These are phyloP conservation scores for Oncorhynchus kisutch DNA, from an alignment of 2,113 vertebrate genomes.

Conservation along the genomic window DNA sequence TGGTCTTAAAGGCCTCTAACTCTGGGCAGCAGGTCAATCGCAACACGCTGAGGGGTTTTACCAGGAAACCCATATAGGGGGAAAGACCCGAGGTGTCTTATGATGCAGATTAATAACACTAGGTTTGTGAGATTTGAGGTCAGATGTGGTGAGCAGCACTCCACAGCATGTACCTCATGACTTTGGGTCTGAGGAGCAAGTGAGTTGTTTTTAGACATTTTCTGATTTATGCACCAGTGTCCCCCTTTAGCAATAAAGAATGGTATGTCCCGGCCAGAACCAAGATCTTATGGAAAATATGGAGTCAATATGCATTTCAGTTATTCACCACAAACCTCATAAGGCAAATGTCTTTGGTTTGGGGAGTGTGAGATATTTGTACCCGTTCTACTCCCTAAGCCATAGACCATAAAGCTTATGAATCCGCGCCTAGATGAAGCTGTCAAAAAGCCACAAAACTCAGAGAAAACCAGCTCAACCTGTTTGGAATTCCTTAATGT, in stretches of 20 bases:
- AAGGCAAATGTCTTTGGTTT: neutral
- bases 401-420: neutral
- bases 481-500: constrained; percentile 36
- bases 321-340: neutral
- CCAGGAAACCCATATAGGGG: constrained; percentile 35
- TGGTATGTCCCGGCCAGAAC: neutral
- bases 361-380: neutral
- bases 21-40: neutral
- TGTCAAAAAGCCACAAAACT: constrained; percentile 26
- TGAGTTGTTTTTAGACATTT: constrained; percentile 14
- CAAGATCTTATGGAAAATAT: too few species aligned
- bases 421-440: neutral
- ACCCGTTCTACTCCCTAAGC: neutral
- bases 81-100: constrained; percentile 47
- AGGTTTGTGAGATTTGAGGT: constrained; percentile 33
- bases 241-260: constrained; percentile 11
- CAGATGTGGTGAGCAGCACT: constrained; percentile 48
- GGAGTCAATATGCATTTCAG: neutral
- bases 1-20: neutral
- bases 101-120: constrained; percentile 53
- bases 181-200: constrained; percentile 25
- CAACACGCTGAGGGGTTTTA: neutral
- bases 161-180: constrained; percentile 53
- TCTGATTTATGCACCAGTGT: too few species aligned
- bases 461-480: constrained; percentile 35